Evolutionary conservation across 2,797 vertebrate genomes (phyloP), one percentile per base, ranked within the genome.

Genomic region (Dendrocincla fuliginosa): DNA sequence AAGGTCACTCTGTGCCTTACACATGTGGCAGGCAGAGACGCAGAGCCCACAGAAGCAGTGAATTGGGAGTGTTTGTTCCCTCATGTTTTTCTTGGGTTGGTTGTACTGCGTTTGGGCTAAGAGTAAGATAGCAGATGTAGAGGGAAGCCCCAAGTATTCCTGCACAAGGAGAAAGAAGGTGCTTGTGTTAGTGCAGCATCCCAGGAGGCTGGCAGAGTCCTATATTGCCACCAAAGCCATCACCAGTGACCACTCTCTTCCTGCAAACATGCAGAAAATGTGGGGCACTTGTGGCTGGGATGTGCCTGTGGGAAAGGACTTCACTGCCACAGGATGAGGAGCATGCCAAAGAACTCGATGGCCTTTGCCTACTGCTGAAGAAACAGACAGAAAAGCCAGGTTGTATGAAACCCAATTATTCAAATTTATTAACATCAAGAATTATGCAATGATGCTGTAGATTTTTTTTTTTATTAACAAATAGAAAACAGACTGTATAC

Each of bases 381-480:
- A 97, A 97, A 97, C 55, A 98, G 97, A 98, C 97, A 96, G 92
- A 94, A 95, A 95, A 97, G 94, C 97, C 69, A 74, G 94, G 93
- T 98, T 99, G 96, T 98, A 98, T 98, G 98, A 99, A 99, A 98
- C 98, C 98, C 96, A 98, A 98, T 99, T 98, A 98, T 98, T 98
- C 98, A 99, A 99, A 98, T 99, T 99, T 99, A 99, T 99, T 99
- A 98, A 99, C 98, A 99, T 98, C 98, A 98, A 99, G 97, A 98
- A 98, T 98, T 98, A 98, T 98, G 98, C 98, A 98, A 98, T 98
- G 98, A 98, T 98, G 98, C 98, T 98, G 98, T 98, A 98, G 98
- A 98, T 98, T 98, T 98, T 98, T 98, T 98, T 98, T 98, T 98
- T 99, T 99, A 98, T 98, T 98, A 98, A 99, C 98, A 99, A 99